Base-by-base conservation (phyloP, 2,797 vertebrate species). In the Tenualosa thibaudeaui region DNA sequence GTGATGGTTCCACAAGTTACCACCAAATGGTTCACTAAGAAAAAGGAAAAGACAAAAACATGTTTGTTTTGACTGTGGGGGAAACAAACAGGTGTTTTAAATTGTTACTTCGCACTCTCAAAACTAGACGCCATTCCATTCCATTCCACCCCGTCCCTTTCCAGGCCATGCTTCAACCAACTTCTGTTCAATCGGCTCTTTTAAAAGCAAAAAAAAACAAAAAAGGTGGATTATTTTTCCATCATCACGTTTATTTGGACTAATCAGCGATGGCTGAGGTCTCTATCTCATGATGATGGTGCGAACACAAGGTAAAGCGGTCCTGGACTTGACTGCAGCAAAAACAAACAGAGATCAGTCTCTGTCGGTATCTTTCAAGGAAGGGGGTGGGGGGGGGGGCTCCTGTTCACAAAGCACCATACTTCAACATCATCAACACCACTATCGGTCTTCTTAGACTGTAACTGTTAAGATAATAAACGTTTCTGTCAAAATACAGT, bases 71-170 rank as follows among this genome's bases (percentile, higher is more conserved):
- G 71, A 78, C 19, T 53, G 51, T 17, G 71, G 62, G 6, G 37
- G 31, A 46, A 43, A 22, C 15, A 40, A 46, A 22, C 71, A 78
- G 71, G 71, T 78, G 71, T 78, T 78, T 46, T 78, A 78, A 78
- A 78, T 78, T 78, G 71, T 78, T 78, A 78, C 40, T 78, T 78
- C 17, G 5, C 71, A 78, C 71, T 40, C 71, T 46, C 71, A 78
- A 46, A 78, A 22, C 40, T 78, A 17, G 71, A 17, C 71, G 17
- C 40, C 71, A 78, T 7, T 22, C 71, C 40, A 43, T 46, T 19
- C 40, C 17, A 5, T 46, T 78, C 37, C 71, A 51, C 7, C 1
- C 1, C 46, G 7, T 46, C 7, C 46, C 46, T 4, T 46, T 51
- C 50, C 50, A 51, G 65, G 65, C 65, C 31, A 15, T 0, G 4